Evolutionary conservation across 2,797 vertebrate genomes (phyloP), one percentile per base, ranked within the genome.

Genomic region (Brachyrhaphis roseni): DNA sequence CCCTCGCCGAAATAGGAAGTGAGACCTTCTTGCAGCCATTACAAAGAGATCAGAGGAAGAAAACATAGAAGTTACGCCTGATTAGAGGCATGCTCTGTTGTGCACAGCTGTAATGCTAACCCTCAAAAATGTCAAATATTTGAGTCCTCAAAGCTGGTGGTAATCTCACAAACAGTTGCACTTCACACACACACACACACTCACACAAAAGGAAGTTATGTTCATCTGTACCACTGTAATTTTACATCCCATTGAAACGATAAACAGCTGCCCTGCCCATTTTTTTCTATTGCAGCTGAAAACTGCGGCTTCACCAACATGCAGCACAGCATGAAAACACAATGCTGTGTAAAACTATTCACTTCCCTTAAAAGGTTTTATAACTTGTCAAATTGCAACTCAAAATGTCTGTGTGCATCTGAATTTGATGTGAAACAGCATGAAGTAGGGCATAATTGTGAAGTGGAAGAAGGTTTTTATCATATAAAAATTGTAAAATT

Each of bases 51-150:
- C 43, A 47, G 34, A 76, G 28, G 53, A 59, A 59, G 10, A 59
- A 45, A 59, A 45, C 43, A 31, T 72, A 43, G 68, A 72, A 46
- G 68, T 28, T 72, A 18, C 43, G 68, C 68, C 43, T 46, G 68
- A 72, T 72, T 46, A 72, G 46, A 72, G 68, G 16, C 68, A 46
- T 46, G 68, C 68, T 72, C 45, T 72, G 68, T 72, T 72, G 41
- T 72, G 68, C 68, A 28, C 43, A 72, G 41, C 68, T 72, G 68
- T 72, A 46, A n/a, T 46, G 43, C n/a, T 72, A 46, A 46, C 26
- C 68, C 68, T 46, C 41, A 72, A 72, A 46, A 72, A 72, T 72
- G 41, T 72, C 31, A 72, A 72, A 45, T 46, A 72, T 72, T 45
- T 46, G 26, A n/a, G n/a, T 46, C 26, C 68, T 72, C 41, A 72